Base-by-base conservation (phyloP, 1,140 invertebrate genomes). In the Leptoteleia sp. region DNA sequence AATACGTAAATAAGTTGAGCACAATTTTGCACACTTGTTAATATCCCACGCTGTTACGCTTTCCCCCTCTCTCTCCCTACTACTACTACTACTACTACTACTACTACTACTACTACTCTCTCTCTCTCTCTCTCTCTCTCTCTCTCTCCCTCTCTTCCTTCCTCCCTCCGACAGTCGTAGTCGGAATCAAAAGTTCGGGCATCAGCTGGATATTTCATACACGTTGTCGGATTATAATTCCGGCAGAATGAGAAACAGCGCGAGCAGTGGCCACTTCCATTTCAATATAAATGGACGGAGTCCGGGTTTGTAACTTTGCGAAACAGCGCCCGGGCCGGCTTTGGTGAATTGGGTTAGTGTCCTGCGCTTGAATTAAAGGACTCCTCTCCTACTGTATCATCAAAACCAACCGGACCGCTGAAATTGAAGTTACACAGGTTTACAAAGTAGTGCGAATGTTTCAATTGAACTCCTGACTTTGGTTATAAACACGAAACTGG, bases 281-380 rank as follows among this genome's bases (percentile, higher is more conserved):
- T 76, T 76, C 72, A 76, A 76, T 76, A 68, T 76, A 55, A 76
- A 76, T 76, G 55, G 62, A 35, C 33, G 9, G 22, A 55, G 25
- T 62, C 37, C 0, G 52, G 55, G 12, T 40, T 62, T 17, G 48
- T 62, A 67, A 76, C 62, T 76, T 52, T 35, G 35, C 16, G 42
- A 70, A 62, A 70, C 47, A 55, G 33, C 27, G 9, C 31, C 31
- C n/a, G n/a, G 54, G 38, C 12, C 65, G 48, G 50, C 52, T 76
- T 48, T 40, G 29, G 5, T 50, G 48, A 70, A 64, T 57, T 76
- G 50, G 73, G 73, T 70, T 59, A 70, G 55, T 70, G 59, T 76
- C 73, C 65, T 68, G 27, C 38, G 57, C 57, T 62, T 70, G 57
- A 64, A 70, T 70, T 76, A 70, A 64, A 70, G 65, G 73, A 68